Evolutionary conservation across 2,888 invertebrate genomes (phyloP).

Genomic region (Zygogramma bicolorata): DNA sequence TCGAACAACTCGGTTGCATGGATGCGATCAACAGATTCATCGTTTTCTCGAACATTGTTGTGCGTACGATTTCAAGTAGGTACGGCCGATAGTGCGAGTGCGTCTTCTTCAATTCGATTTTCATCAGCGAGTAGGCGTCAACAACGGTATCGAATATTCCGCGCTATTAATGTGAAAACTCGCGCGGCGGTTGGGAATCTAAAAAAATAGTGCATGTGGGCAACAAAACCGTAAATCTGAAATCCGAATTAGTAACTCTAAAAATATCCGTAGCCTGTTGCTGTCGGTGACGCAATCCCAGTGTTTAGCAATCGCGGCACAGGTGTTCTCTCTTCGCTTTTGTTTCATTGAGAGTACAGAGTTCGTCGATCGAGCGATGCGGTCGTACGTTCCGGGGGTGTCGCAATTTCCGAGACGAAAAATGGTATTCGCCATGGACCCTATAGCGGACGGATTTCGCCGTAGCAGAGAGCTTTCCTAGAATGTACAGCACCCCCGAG

Average conservation of each 20-base stretch:
- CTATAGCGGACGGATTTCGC: background rate
- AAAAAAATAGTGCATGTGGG: constrained; percentile 13
- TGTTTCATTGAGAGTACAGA: background rate
- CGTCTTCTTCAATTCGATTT: background rate
- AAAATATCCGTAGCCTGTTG: constrained; percentile 40
- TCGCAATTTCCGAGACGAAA: background rate
- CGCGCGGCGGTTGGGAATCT: background rate
- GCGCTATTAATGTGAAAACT: constrained; percentile 3
- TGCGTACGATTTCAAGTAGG: background rate
- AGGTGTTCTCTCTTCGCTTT: constrained; percentile 25
- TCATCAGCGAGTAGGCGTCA: background rate
- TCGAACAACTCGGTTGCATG: background rate
- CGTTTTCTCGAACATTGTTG: background rate
- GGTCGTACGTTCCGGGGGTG: background rate
- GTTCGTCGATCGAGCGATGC: background rate
- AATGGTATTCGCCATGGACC: background rate
- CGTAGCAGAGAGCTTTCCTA: background rate
- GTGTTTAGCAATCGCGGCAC: constrained; percentile 26
- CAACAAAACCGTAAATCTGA: constrained; percentile 18
- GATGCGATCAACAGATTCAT: background rate
- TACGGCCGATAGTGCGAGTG: background rate
- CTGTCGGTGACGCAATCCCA: constrained; percentile 31
- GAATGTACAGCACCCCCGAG: constrained; percentile 51
- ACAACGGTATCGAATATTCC: background rate
- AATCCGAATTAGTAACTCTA: constrained; percentile 29